Evolutionary conservation across 2,888 invertebrate genomes (phyloP), one percentile per base, ranked within the genome.

Genomic region (Drosophila gaucha): DNA sequence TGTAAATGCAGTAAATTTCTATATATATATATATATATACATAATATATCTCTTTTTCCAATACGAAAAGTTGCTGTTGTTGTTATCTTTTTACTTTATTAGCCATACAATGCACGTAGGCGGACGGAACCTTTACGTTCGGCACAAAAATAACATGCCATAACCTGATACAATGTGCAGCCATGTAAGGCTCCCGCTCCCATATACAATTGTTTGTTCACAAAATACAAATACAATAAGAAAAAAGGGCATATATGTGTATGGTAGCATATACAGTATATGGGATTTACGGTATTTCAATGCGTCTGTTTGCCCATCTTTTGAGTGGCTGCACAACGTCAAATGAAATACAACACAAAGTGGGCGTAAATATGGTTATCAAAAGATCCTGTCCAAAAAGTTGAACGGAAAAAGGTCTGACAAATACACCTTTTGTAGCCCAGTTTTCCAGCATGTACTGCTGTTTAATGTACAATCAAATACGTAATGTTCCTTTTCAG

Each of bases 51-150:
- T 59, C 54, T 55, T 60, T 71, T 59, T 46, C 28, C 78, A 74
- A 74, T 74, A 47, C 43, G 49, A 43, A 63, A 66, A 67, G 79
- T 69, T 56, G 38, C 30, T 46, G 26, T n/a, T 47, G 51, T 16
- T 67, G 31, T 56, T 68, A 71, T 47, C 65, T 74, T 74, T 86
- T 66, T 74, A 67, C 80, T 86, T 88, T 83, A 88, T 83, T 88
- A 88, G 64, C 73, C 80, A 82, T 58, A 83, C 88, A 86, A 77
- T 80, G 84, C 88, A 88, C 86, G 82, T 87, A 73, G 86, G 49
- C 67, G 66, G 50, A 39, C 36, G 62, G 44, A 59, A 83, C 65
- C 69, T 66, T 49, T 74, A 51, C 62, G 66, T 46, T 41, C 74
- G 68, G 33, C 47, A 35, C 51, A 57, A 59, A 68, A 67, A 77